These are phyloP conservation scores for Diorhabda elongata DNA, from an alignment of 1,140 invertebrate genomes.

Conservation along the genomic window DNA sequence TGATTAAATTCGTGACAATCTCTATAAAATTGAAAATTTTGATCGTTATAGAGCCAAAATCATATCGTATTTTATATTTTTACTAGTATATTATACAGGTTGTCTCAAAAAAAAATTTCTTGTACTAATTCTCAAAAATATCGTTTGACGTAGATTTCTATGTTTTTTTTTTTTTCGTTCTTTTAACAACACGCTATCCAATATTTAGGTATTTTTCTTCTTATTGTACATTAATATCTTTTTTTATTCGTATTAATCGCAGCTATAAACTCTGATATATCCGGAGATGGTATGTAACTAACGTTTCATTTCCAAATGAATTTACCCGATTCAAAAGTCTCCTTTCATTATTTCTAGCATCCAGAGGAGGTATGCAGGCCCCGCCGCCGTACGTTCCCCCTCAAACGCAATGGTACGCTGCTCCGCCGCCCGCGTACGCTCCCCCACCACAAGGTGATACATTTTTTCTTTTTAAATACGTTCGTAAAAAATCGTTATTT, in stretches of 20 bases:
- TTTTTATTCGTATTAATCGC: not conserved
- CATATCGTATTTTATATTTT: no score
- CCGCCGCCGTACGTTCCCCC: slow-evolving; percentile 86
- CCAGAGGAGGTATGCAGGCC: slow-evolving; percentile 50
- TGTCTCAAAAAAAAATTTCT: no score
- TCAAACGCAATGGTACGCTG: slow-evolving; percentile 77
- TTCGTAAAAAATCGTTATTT: not conserved
- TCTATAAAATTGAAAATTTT: no score
- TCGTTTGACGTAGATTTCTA: no score
- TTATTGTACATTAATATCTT: no score
- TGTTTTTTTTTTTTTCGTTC: no score
- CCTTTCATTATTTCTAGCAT: slow-evolving; percentile 26
- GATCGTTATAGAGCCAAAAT: no score
- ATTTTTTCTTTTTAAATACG: not conserved
- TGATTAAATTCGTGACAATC: no score
- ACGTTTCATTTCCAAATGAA: not conserved
- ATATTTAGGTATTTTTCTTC: no score
- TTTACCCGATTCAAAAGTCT: not conserved
- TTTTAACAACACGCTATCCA: no score
- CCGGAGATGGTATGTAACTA: not conserved
- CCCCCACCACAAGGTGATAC: slow-evolving; percentile 57
- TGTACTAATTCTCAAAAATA: no score
- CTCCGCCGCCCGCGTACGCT: slow-evolving; percentile 86
- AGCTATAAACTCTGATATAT: not conserved
- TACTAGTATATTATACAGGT: no score